A percentile compares a stretch with the other conserved stretches of the same genome.
These are phyloP conservation scores for Aplidium turbinatum DNA, from an alignment of 23 tunicate genomes.

Conservation along the genomic window DNA sequence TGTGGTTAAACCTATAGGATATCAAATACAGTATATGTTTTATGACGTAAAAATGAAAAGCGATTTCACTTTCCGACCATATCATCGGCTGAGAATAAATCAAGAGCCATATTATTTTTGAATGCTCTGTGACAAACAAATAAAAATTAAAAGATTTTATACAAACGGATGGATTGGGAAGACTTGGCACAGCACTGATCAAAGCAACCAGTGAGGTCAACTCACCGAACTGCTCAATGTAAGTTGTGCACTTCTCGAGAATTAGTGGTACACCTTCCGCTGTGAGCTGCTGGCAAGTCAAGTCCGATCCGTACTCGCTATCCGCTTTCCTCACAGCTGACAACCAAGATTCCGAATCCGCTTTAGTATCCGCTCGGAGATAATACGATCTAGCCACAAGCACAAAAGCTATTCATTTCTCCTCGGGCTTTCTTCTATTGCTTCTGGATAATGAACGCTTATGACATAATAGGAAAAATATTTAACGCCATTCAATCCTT, in stretches of 20 bases:
- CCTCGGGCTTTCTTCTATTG: no score
- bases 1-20: conserved; percentile 50
- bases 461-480: no score
- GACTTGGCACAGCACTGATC: not conserved
- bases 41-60: not conserved
- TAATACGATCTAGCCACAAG: conserved; percentile 67
- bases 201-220: not conserved
- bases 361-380: conserved; percentile 73
- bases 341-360: conserved; percentile 93
- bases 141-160: not conserved
- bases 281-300: conserved; percentile 73
- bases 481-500: no score
- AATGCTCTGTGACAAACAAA: not conserved
- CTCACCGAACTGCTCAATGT: conserved; percentile 83
- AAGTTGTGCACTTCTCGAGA: conserved; percentile 83
- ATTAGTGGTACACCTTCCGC: conserved; percentile 78
- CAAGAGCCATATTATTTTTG: not conserved
- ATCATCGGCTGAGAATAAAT: not conserved
- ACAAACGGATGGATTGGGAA: not conserved
- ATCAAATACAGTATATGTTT: conserved; percentile 2
- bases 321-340: conserved; percentile 72
- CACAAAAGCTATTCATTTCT: no score
- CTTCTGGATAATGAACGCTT: no score
- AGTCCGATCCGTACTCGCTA: conserved; percentile 53
- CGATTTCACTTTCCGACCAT: not conserved